Base-by-base conservation (phyloP, 2,888 invertebrate genomes). In the Ochropleura leucogaster region DNA sequence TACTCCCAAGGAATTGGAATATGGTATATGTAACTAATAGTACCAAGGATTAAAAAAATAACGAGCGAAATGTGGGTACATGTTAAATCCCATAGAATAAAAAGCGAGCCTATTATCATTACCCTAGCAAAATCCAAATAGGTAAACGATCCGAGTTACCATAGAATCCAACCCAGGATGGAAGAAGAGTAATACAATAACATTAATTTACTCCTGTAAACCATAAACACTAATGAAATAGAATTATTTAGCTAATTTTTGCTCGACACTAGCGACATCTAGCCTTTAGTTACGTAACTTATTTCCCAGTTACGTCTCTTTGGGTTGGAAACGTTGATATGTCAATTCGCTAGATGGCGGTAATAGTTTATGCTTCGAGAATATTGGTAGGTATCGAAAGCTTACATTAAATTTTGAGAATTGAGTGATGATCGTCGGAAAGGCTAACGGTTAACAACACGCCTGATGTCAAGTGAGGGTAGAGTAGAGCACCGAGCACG, bases 221-320 rank as follows among this genome's bases (percentile, higher is more conserved):
- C 5, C 5, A 0, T 18, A 18, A 3, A 51, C 49, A 49, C 9
- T 20, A 16, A 30, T 2, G 30, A 30, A 30, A 30, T 30, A 30
- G 30, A 30, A 30, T 30, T 2, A 30, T 30, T 2, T 30, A 30
- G 30, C 8, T 2, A 5, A 16, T 51, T 42, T n/a, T 57, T 14
- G 14, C 0, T 5, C 0, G 4, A 40, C 10, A 59, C 1, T 47
- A 68, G 44, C 53, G 79, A 57, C 73, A 64, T 79, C 79, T 79
- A 64, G 40, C 16, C 40, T n/a, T 8, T 9, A n/a, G 1, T 7
- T 10, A 14, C 1, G 1, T 6, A 40, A 67, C 20, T 49, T 10
- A 9, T 10, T 60, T n/a, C 8, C 0, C 20, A 12, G 16, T 16
- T 14, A 9, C 4, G 12, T 42, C 20, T 20, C 40, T 12, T 46